These are phyloP conservation scores for Allenopithecus nigroviridis DNA, from an alignment of 2,797 vertebrate genomes.

Conservation along the genomic window DNA sequence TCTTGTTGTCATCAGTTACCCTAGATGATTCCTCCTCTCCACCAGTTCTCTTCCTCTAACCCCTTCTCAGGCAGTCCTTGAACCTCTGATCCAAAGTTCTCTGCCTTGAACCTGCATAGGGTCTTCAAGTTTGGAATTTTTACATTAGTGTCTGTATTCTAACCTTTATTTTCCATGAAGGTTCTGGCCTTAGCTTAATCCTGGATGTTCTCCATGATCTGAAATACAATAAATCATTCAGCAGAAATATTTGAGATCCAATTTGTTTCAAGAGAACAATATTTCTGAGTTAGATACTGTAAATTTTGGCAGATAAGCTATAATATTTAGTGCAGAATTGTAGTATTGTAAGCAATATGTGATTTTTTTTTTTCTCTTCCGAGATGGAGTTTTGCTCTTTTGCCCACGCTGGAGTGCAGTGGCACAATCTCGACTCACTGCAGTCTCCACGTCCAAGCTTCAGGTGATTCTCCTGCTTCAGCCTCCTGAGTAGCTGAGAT, in stretches of 20 bases:
- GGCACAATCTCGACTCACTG: background rate
- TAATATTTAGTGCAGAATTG: background rate
- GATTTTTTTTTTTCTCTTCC: background rate
- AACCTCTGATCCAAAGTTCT: background rate
- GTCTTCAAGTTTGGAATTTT: background rate
- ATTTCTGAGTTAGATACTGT: background rate
- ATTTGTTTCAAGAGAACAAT: background rate
- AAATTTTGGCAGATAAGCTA: background rate
- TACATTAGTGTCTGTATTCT: background rate
- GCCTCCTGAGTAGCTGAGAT: background rate
- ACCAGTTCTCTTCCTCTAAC: too few species aligned
- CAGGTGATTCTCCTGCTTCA: background rate
- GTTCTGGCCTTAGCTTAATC: background rate
- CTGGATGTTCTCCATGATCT: background rate
- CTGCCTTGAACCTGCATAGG: rapidly evolving
- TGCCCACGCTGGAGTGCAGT: background rate
- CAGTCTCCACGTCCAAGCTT: background rate
- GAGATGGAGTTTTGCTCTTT: background rate
- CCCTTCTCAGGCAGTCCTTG: background rate
- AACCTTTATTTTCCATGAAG: background rate
- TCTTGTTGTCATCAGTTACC: background rate
- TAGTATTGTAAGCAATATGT: background rate
- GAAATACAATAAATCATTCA: background rate
- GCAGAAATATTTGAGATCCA: background rate
- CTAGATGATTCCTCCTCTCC: background rate